A percentile compares a stretch with the other conserved stretches of the same genome.
Conservation (phyloP, 2,113 vertebrate genomes). For the Emydocephalus ijimae region DNA sequence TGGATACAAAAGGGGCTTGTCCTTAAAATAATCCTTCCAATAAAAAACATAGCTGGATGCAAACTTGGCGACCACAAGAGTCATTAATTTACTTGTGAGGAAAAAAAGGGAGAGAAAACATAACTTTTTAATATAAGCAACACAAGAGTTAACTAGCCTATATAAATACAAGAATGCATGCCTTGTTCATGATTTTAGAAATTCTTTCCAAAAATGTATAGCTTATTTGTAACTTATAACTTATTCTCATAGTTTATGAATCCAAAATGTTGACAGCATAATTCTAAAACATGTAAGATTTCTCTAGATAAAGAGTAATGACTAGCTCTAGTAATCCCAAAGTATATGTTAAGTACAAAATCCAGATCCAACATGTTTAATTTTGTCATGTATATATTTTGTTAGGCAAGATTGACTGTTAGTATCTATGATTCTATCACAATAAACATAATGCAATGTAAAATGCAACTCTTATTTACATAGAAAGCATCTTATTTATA, state of each 20-base stretch:
- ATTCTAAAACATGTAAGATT: neutral
- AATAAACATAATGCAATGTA: neutral
- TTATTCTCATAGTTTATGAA: neutral
- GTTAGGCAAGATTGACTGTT: neutral
- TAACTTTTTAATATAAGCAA: neutral
- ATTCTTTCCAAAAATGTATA: neutral
- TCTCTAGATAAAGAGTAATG: neutral
- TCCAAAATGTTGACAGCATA: neutral
- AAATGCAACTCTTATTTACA: neutral
- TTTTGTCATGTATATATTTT: neutral
- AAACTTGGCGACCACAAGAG: conserved; percentile 93
- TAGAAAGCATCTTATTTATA: neutral
- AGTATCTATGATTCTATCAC: neutral
- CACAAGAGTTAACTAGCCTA: neutral
- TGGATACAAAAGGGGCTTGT: conserved; percentile 86
- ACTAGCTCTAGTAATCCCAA: neutral
- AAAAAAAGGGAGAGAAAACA: conserved; percentile 37
- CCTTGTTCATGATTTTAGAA: neutral
- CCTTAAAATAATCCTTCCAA: conserved; percentile 91
- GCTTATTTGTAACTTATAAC: neutral
- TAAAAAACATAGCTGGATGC: conserved; percentile 96
- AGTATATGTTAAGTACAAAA: neutral
- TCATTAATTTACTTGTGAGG: conserved; percentile 92
- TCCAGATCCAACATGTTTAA: neutral
- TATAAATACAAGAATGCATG: neutral